These are phyloP conservation scores for Dromococcyx pavoninus DNA, from an alignment of 2,797 vertebrate species.

Conservation along the genomic window DNA sequence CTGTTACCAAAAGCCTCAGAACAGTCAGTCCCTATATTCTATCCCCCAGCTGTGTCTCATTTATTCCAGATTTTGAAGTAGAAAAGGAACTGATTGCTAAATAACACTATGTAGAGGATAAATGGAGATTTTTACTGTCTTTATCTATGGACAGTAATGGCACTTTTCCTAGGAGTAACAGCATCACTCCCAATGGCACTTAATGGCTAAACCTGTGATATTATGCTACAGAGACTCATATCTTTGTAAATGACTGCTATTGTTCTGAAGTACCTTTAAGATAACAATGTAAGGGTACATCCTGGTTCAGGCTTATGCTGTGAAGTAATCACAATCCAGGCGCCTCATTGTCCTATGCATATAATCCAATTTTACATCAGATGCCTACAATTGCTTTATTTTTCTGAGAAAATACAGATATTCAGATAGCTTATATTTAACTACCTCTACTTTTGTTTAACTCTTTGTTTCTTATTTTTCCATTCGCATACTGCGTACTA, in stretches of 20 bases:
- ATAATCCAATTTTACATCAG: not conserved
- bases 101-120: slow-evolving; percentile 13
- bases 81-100: slow-evolving; percentile 54
- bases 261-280: slow-evolving; percentile 7
- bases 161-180: not conserved
- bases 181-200: not conserved
- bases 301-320: not conserved
- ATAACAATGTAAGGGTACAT: not conserved
- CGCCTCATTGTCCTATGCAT: not conserved
- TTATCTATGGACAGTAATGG: not conserved
- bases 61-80: slow-evolving; percentile 26
- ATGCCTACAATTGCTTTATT: not conserved
- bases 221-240: slow-evolving; percentile 8
- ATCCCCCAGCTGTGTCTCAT: not conserved
- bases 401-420: not conserved
- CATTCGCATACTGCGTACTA: not conserved
- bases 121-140: slow-evolving; percentile 26
- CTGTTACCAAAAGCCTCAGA: not conserved
- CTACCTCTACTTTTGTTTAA: not conserved
- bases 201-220: slow-evolving; percentile 14
- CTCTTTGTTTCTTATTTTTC: not conserved
- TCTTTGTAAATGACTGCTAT: not conserved
- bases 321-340: not conserved
- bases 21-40: not conserved
- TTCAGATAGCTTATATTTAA: not conserved